Percentiles rank a stretch among this genome's conserved stretches.
phyloP scores from a whole-genome alignment of 30 jellyfish, hydroid and myxozoan species.

The Aurelia aurita complex sp. Pacific region DNA sequence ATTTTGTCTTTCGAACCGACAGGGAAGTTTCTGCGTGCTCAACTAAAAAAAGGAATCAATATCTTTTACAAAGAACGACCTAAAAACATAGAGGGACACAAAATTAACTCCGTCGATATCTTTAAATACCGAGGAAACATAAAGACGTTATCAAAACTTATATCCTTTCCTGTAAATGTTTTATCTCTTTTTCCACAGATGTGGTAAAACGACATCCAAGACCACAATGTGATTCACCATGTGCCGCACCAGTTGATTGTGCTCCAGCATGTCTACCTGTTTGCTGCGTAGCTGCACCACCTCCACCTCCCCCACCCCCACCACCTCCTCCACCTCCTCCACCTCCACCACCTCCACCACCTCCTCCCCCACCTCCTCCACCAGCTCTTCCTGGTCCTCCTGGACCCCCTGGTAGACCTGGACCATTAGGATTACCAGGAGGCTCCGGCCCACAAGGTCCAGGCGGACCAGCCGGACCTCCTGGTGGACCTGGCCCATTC shows the following conservation, averaged over 20 bases:
- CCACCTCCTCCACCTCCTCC: constrained; percentile 96
- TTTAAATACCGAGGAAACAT: background rate
- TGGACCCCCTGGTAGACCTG: constrained; percentile 88
- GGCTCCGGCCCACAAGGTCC: constrained; percentile 95
- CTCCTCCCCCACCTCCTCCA: constrained; percentile 87
- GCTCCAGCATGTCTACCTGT: constrained; percentile 97
- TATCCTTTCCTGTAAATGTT: background rate
- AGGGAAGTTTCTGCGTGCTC: too few relatives aligned
- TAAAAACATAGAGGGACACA: background rate
- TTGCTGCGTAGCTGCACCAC: constrained; percentile 93
- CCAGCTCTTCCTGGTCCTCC: constrained; percentile 78
- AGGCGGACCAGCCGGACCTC: constrained; percentile 91
- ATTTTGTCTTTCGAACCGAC: too few relatives aligned
- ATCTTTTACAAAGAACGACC: background rate
- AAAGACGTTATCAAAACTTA: background rate
- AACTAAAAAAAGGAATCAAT: too few relatives aligned
- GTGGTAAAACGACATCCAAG: constrained; percentile 73
- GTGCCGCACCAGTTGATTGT: constrained; percentile 88
- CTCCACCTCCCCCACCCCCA: constrained; percentile 97
- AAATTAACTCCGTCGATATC: too few relatives aligned
- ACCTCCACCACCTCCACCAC: constrained; percentile 83
- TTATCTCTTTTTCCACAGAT: constrained; percentile 21
- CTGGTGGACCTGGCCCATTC: constrained; percentile 92
- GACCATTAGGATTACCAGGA: constrained; percentile 90
- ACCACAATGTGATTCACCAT: constrained; percentile 85